Base-by-base conservation (phyloP, 2,113 vertebrate genomes). In the Lepus americanus region DNA sequence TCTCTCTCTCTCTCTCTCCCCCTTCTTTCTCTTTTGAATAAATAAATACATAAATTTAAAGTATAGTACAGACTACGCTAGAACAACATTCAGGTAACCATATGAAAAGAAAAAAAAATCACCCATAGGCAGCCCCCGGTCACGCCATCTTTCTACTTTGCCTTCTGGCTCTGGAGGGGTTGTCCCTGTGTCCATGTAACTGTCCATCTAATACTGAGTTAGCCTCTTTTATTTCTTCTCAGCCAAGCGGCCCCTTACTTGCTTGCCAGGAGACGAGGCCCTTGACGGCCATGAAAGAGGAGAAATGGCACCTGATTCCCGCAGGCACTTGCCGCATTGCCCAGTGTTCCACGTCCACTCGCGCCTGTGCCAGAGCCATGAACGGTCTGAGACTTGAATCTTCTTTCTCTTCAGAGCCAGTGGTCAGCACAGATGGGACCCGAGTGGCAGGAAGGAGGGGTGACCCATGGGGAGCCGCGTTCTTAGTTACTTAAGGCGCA, bases 191-290 rank as follows among this genome's bases (percentile, higher is more conserved):
- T 77, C 77, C 90, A 72, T 31, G 9, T 61, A 90, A 80, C 33
- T 67, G 6, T 69, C 67, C 59, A 36, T 44, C 64, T 61, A 70
- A 20, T 67, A 31, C 78, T 51, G 74, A 67, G 69, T 49, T 49
- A 44, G 36, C 33, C 83, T 83, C 82, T n/a, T 91, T 90, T 36
- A 66, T 6, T 92, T 83, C 39, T 67, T 93, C 82, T 89, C 17
- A 88, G 12, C 33, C 73, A 87, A 61, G 27, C 53, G 29, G 12
- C 59, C 31, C 79, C 39, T 92, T 64, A 86, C 36, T 93, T 87
- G 36, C 81, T 96, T 92, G 39, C 33, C 80, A 67, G 44, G 63
- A 87, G 92, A 55, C 0, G 67, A 73, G 59, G 19, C 19, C 44
- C 59, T 90, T 25, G 19, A 80, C 85, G 79, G 27, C 36, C 14